phyloP scores from a whole-genome alignment of 2,113 vertebrate species.

The Hippocampus barbouri region DNA sequence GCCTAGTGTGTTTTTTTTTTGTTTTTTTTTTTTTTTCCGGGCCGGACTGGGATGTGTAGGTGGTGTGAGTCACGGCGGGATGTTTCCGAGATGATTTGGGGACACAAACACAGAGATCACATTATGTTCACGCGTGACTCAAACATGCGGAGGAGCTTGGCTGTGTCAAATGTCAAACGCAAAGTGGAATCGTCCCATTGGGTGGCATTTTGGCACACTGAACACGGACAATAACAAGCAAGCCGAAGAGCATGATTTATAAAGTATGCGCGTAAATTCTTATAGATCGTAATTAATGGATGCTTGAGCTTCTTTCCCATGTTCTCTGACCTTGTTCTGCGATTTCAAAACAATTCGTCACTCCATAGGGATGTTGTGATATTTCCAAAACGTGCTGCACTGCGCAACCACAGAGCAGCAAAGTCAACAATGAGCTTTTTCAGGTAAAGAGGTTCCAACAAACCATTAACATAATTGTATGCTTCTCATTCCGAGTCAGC shows the following conservation, averaged over 20 bases:
- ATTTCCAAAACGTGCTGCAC: constrained; percentile 19
- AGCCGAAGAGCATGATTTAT: background rate
- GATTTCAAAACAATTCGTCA: constrained; percentile 33
- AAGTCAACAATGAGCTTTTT: background rate
- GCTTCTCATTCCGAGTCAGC: constrained; percentile 1
- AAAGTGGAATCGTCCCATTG: constrained; percentile 28
- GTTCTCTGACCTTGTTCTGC: constrained; percentile 31
- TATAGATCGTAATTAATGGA: background rate
- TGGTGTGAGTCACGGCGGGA: constrained; percentile 63
- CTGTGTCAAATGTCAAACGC: constrained; percentile 33
- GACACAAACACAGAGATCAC: constrained; percentile 44
- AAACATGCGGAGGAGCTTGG: constrained; percentile 24
- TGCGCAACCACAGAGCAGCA: constrained; percentile 4
- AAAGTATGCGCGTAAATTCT: background rate
- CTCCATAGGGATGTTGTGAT: constrained; percentile 16
- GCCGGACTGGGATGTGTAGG: constrained; percentile 54
- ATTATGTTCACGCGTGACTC: constrained; percentile 50
- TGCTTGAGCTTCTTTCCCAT: constrained; percentile 25
- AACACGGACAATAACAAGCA: background rate
- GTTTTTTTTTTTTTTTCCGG: constrained; percentile 8
- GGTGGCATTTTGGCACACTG: constrained; percentile 34
- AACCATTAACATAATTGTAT: constrained; percentile 1
- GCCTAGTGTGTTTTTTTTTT: constrained; percentile 24
- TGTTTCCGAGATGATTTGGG: constrained; percentile 47
- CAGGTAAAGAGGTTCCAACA: background rate